A percentile compares a stretch with the other conserved stretches of the same genome.
Evolutionary conservation across 2,113 vertebrate species (phyloP).

Genomic region (Actenoides hombroni): DNA sequence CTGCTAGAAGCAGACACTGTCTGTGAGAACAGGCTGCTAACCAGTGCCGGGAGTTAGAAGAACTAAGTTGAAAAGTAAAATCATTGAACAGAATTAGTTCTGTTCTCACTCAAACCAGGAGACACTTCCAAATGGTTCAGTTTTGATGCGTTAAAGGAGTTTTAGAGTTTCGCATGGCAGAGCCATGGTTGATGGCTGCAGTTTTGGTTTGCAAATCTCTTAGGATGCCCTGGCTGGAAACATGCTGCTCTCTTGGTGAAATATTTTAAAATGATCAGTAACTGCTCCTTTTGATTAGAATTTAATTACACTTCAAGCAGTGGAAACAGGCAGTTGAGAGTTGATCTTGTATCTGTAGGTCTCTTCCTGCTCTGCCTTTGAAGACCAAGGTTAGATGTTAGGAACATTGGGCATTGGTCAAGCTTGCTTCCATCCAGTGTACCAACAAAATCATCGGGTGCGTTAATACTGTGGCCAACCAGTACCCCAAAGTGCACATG

Average conservation of each 20-base stretch:
- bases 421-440: accelerated
- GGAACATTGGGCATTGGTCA: accelerated
- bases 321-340: neutral
- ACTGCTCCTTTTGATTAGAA: neutral
- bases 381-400: neutral
- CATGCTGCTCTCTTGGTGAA: neutral
- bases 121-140: neutral
- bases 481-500: accelerated
- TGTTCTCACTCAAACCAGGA: too few relatives aligned
- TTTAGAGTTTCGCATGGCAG: neutral
- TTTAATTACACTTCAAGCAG: neutral
- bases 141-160: neutral
- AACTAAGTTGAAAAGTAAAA: too few relatives aligned
- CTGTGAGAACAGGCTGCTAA: too few relatives aligned
- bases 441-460: neutral
- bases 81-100: too few relatives aligned
- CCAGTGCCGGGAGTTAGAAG: too few relatives aligned
- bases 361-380: neutral
- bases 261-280: slow-evolving; percentile 34
- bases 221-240: neutral
- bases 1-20: too few relatives aligned
- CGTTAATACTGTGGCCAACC: neutral
- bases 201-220: neutral
- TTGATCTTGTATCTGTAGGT: neutral
- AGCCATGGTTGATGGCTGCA: neutral